These are phyloP conservation scores for Blera fallax DNA, from an alignment of 2,888 invertebrate species.

Conservation along the genomic window DNA sequence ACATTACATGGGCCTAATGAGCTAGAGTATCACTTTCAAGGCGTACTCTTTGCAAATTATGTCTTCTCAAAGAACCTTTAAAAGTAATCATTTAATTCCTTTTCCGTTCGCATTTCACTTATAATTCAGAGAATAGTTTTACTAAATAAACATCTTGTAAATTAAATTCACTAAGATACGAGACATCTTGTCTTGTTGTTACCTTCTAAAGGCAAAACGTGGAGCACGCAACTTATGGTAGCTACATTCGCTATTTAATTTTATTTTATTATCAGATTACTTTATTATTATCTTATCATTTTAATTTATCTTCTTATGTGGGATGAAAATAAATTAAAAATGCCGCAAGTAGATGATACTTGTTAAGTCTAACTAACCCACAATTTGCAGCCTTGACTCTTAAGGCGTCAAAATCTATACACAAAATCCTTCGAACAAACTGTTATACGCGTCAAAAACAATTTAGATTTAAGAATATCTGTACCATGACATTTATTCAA, in stretches of 20 bases:
- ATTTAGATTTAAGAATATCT: neutral
- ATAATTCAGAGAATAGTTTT: neutral
- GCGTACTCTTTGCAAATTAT: too few species aligned
- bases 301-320: neutral
- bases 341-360: neutral
- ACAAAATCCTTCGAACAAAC: neutral
- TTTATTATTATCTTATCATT: conserved; percentile 8
- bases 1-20: too few species aligned
- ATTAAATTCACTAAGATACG: conserved; percentile 11
- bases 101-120: neutral
- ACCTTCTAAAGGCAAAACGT: neutral
- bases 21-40: too few species aligned
- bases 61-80: neutral
- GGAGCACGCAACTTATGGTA: neutral
- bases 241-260: neutral
- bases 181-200: neutral
- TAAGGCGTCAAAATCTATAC: too few species aligned
- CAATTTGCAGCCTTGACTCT: neutral
- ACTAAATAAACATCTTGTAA: neutral
- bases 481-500: neutral
- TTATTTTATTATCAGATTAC: conserved; percentile 34
- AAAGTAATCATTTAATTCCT: neutral
- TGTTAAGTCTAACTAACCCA: neutral
- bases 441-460: too few species aligned
- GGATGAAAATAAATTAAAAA: neutral